Conservation (phyloP, 2,888 invertebrate species). For the Drosophila lacicola region DNA sequence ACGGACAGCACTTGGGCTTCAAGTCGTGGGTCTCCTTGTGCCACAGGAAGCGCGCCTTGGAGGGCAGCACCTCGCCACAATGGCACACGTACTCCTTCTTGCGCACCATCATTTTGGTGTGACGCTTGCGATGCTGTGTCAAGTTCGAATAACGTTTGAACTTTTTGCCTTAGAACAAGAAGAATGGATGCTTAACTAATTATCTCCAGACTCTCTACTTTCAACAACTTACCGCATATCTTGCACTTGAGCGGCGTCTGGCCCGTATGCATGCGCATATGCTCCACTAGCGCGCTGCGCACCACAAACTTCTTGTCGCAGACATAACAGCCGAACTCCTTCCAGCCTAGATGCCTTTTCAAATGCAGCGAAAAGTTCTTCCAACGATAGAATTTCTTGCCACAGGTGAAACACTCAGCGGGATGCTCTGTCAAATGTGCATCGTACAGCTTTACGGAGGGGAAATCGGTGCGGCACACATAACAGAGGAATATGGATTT, state of each 20-base stretch:
- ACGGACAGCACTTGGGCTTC: constrained; percentile 92
- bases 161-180: constrained; percentile 86
- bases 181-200: neutral
- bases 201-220: too few relatives aligned
- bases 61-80: constrained; percentile 93
- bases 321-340: constrained; percentile 89
- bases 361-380: constrained; percentile 91
- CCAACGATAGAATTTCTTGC: constrained; percentile 91
- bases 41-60: constrained; percentile 93
- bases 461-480: constrained; percentile 89
- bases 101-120: constrained; percentile 90
- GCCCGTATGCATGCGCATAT: constrained; percentile 93
- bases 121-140: constrained; percentile 93
- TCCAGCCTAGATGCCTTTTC: constrained; percentile 92
- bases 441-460: constrained; percentile 89
- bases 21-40: constrained; percentile 94
- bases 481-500: constrained; percentile 86
- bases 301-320: constrained; percentile 94
- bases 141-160: constrained; percentile 94
- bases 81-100: constrained; percentile 90
- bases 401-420: constrained; percentile 92
- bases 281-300: constrained; percentile 92
- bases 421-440: constrained; percentile 92
- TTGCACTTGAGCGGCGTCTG: constrained; percentile 92
- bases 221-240: constrained; percentile 87